Evolutionary conservation across 2,888 invertebrate species (phyloP).

Genomic region (Diloba caeruleocephala): DNA sequence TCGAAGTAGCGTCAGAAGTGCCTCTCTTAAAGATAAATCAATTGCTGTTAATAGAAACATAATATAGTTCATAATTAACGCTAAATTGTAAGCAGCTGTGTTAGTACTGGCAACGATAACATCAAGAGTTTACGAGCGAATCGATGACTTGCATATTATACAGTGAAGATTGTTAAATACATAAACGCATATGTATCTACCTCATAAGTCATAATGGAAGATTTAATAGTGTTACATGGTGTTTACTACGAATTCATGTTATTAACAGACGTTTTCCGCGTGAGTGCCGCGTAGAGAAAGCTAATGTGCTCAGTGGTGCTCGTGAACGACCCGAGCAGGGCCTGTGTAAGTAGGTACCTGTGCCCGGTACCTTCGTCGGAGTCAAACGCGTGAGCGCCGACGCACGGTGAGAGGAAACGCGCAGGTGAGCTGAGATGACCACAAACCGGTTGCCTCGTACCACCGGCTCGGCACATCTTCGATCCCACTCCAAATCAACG

Average conservation of each 20-base stretch:
- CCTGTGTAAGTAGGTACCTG: conserved; percentile 54
- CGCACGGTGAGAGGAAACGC: conserved; percentile 52
- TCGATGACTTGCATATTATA: conserved; percentile 7
- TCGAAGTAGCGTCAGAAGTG: no score
- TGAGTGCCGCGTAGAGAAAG: conserved; percentile 76
- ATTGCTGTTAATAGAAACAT: conserved; percentile 3
- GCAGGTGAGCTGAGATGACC: conserved; percentile 74
- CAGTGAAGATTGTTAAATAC: conserved; percentile 4
- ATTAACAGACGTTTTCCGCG: conserved; percentile 66
- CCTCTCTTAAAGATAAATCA: no score
- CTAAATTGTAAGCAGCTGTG: conserved; percentile 16
- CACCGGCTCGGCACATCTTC: conserved; percentile 62
- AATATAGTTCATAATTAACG: conserved; percentile 20
- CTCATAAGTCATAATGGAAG: conserved; percentile 6
- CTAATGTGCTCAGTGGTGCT: conserved; percentile 72
- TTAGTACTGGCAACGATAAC: conserved; percentile 16
- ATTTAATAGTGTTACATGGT: conserved; percentile 31
- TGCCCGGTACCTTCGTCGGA: conserved; percentile 30
- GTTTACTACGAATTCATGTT: conserved; percentile 56
- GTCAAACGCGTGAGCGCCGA: conserved; percentile 19
- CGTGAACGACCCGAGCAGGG: conserved; percentile 73
- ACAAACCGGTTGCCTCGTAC: conserved; percentile 79
- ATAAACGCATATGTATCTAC: conserved; percentile 9
- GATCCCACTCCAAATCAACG: conserved; percentile 51
- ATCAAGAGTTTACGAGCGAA: conserved; percentile 11